Base-by-base conservation (phyloP, 2,888 invertebrate genomes). In the Ochropleura leucogaster region DNA sequence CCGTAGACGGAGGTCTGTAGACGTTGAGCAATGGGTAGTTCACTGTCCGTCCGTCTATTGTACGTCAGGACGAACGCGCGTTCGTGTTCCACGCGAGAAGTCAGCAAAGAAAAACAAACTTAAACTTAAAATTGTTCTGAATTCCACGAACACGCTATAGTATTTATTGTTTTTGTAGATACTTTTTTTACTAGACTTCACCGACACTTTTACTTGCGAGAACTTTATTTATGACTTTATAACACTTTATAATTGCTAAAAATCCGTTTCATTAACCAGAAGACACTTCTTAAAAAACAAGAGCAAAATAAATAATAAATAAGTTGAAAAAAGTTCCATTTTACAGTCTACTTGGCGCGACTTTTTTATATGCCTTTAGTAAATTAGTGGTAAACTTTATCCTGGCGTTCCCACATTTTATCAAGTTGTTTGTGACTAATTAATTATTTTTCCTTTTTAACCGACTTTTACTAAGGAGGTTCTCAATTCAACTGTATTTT, bases 321-420 rank as follows among this genome's bases (percentile, higher is more conserved):
- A 79, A 83, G 68, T 72, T 85, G 30, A 53, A 82, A 68, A 83
- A 87, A 84, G 81, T 82, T 79, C 63, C 70, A 77, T 82, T 84
- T 81, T 62, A 78, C 77, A 80, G 79, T 80, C 73, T 83, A 86
- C 82, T 84, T 85, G 65, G 64, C 12, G 79, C 71, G 79, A 87
- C 77, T 86, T 90, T 57, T 90, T 90, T 90, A 88, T 88, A 83
- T 74, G 76, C 68, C 86, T 88, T 87, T 85, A 86, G 87, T 85
- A 89, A 91, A 90, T 91, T 89, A 89, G 86, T 85, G 82, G 68
- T 77, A 80, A 90, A 90, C 83, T 91, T 91, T 70, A 84, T 59
- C 72, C 64, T 66, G 57, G 16, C 51, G 46, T 46, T 10, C 68
- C 46, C 30, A 62, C 79, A 55, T 82, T 74, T 77, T 84, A 79